Conservation (phyloP, 1,140 invertebrate genomes). For the Stenopsyche tienmushanensis region DNA sequence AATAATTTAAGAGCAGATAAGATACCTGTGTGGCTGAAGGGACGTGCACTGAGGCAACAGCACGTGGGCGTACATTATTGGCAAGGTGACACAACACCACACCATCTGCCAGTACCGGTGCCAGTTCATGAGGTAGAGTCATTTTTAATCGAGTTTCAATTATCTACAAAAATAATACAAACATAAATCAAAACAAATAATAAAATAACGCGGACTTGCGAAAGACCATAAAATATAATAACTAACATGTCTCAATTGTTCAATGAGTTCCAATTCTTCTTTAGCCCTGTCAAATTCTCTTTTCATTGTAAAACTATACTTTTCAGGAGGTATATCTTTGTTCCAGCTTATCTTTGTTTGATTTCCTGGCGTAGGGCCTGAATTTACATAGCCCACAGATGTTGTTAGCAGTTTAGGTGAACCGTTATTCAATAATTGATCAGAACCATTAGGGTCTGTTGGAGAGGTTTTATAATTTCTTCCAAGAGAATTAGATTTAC, state of each 20-base stretch:
- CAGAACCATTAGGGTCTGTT: conserved; percentile 47
- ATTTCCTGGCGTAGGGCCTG: conserved; percentile 53
- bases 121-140: conserved; percentile 81
- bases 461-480: conserved; percentile 46
- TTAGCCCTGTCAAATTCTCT: conserved; percentile 86
- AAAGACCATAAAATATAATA: conserved; percentile 26
- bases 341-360: conserved; percentile 64
- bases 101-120: conserved; percentile 84
- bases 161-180: conserved; percentile 62
- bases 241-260: conserved; percentile 79
- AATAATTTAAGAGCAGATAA: background rate
- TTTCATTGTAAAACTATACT: conserved; percentile 88
- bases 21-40: conserved; percentile 91
- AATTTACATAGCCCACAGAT: conserved; percentile 59
- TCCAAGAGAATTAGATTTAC: conserved; percentile 49
- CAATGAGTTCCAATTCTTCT: conserved; percentile 84
- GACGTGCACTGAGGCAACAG: conserved; percentile 91
- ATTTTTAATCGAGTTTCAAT: conserved; percentile 89
- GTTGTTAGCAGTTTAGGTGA: conserved; percentile 58
- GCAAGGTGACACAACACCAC: conserved; percentile 92
- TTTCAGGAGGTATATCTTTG: conserved; percentile 67
- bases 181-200: conserved; percentile 6
- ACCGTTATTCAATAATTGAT: conserved; percentile 29
- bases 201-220: conserved; percentile 9
- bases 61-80: conserved; percentile 85